Evolutionary conservation across 2,888 invertebrate species (phyloP), one percentile per base, ranked within the genome.

Genomic region (Erpobdella octoculata): DNA sequence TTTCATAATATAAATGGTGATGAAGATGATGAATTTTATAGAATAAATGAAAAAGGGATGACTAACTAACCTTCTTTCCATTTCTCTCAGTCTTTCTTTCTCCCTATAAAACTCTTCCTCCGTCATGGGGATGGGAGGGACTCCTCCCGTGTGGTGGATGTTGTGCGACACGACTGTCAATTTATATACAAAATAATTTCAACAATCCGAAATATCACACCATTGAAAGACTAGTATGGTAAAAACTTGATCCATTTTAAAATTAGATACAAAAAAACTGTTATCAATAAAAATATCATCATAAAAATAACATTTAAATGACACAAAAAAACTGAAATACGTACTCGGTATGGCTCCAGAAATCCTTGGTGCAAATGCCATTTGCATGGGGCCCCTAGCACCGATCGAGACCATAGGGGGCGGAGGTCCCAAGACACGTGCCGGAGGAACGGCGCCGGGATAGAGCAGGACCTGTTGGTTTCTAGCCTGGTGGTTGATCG

Each of bases 41-140:
- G 2, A n/a, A 59, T 9, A 59, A 35, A 25, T 25, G 12, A 8
- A 15, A 69, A 58, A 36, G 15, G 61, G 25, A 41, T 28, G 33
- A 1, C 31, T 21, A 31, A 71, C 59, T 8, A 15, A 58, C 65
- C 38, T 71, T 38, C 62, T 67, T 65, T 78, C 76, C 65, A 78
- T 75, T 48, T 75, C 72, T 31, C 77, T 61, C 9, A 80, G 73
- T 61, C 78, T 75, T 41, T 77, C 71, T 70, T 80, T 79, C 72
- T 78, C 78, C 69, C 77, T 74, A 72, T 80, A 78, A 72, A 81
- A 81, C 70, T 81, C 79, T 35, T 78, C 78, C 53, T 78, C 76
- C n/a, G 79, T 77, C 53, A 81, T 71, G 6, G 80, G 80, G 48
- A 67, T 35, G n/a, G 31, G 62, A 12, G 35, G 31, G n/a, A 38